Evolutionary conservation across 2,797 vertebrate genomes (phyloP).

Genomic region (Micromesistius poutassou): DNA sequence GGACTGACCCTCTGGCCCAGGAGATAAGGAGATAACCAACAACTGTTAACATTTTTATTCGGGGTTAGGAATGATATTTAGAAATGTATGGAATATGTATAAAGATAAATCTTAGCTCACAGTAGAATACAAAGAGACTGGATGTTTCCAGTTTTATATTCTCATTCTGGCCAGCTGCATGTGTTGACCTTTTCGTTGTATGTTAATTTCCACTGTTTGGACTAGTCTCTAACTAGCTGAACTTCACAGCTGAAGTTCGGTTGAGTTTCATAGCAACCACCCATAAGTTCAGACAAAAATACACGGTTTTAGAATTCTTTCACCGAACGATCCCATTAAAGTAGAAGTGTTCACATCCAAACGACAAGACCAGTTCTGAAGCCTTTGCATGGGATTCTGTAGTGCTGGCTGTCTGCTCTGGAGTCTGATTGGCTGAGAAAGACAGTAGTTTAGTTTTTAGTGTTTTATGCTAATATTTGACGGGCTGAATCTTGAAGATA

Average conservation of each 20-base stretch:
- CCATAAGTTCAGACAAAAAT: neutral
- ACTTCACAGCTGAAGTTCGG: neutral
- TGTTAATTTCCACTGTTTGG: neutral
- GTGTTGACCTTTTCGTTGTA: neutral
- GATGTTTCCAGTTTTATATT: neutral
- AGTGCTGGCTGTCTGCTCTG: neutral
- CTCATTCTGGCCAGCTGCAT: neutral
- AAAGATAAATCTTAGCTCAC: neutral
- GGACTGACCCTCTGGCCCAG: neutral
- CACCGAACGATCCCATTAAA: neutral
- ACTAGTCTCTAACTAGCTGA: neutral
- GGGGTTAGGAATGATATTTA: neutral
- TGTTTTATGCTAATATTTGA: neutral
- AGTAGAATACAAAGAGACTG: neutral
- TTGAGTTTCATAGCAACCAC: neutral
- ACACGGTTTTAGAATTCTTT: neutral
- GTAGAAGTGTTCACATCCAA: neutral
- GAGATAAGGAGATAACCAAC: neutral
- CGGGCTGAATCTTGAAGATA: neutral
- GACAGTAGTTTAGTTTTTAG: neutral
- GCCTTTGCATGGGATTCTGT: neutral
- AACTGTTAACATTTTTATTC: neutral
- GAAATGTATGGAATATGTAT: neutral
- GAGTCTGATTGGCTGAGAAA: neutral
- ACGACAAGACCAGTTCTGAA: neutral